Conservation (phyloP, 2,113 vertebrate species). For the Pycnonotus jocosus region DNA sequence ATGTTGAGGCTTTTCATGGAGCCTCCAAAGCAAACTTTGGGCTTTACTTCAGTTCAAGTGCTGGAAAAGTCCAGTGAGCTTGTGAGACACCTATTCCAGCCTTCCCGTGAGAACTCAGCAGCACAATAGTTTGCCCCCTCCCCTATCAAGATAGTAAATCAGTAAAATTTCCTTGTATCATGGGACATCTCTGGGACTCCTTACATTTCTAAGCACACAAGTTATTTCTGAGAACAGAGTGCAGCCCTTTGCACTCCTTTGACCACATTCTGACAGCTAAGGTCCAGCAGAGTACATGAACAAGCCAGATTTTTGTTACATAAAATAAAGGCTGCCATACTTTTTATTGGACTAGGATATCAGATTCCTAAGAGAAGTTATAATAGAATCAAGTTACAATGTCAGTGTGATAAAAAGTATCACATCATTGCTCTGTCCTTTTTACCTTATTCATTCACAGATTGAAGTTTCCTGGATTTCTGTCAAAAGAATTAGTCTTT, state of each 20-base stretch:
- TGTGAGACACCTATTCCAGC: not conserved
- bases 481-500: conserved; percentile 47
- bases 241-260: not conserved
- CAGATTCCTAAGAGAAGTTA: not conserved
- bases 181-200: not conserved
- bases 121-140: not conserved
- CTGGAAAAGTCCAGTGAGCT: not conserved
- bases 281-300: not conserved
- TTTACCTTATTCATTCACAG: conserved; percentile 63
- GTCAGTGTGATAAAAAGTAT: conserved; percentile 53
- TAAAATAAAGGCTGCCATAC: conserved; percentile 32
- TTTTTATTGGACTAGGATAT: conserved; percentile 16
- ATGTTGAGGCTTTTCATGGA: not conserved
- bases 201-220: not conserved
- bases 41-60: not conserved
- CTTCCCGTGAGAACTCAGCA: not conserved
- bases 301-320: conserved; percentile 9
- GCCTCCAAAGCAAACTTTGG: not conserved
- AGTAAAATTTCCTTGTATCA: not conserved
- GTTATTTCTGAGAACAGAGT: not conserved
- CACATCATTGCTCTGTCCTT: conserved; percentile 2
- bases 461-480: conserved; percentile 62
- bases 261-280: not conserved
- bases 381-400: conserved; percentile 27
- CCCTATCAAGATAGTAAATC: not conserved